phyloP scores from a whole-genome alignment of 1,140 invertebrate genomes.

The Microplitis demolitor region DNA sequence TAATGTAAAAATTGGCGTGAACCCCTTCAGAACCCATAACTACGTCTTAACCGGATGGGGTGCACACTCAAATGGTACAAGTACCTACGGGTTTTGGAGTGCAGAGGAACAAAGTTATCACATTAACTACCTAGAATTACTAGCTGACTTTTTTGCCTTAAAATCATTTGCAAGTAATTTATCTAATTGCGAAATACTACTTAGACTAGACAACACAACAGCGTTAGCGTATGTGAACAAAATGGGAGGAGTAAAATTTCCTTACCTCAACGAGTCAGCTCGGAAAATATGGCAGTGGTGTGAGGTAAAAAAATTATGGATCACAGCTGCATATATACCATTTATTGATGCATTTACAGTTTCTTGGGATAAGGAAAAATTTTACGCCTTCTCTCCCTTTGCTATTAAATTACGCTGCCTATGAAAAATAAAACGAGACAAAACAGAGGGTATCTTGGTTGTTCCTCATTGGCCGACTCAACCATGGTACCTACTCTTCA shows the following conservation, averaged over 20 bases:
- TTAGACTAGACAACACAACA: conserved; percentile 31
- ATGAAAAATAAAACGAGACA: conserved; percentile 10
- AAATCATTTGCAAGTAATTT: conserved; percentile 36
- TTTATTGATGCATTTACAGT: conserved; percentile 32
- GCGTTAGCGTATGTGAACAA: conserved; percentile 34
- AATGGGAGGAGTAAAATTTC: conserved; percentile 33
- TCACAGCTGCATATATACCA: conserved; percentile 34
- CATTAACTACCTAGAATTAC: conserved; percentile 40
- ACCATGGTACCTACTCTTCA: not conserved
- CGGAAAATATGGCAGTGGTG: conserved; percentile 35
- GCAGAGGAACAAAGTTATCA: not conserved
- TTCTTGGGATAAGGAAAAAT: not conserved
- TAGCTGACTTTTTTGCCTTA: conserved; percentile 36
- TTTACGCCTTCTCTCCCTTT: conserved; percentile 1
- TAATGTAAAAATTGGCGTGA: not conserved
- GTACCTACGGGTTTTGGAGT: not conserved
- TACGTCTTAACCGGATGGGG: not conserved
- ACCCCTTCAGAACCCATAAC: not conserved
- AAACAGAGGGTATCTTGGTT: conserved; percentile 1
- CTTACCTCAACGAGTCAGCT: conserved; percentile 24
- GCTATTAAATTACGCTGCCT: not conserved
- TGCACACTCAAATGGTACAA: not conserved
- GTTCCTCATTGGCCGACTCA: conserved; percentile 8
- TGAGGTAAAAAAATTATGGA: conserved; percentile 28
- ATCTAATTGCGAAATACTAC: not conserved